Conservation (phyloP, 92 coral and sea anemone species). For the Porites cylindrica region DNA sequence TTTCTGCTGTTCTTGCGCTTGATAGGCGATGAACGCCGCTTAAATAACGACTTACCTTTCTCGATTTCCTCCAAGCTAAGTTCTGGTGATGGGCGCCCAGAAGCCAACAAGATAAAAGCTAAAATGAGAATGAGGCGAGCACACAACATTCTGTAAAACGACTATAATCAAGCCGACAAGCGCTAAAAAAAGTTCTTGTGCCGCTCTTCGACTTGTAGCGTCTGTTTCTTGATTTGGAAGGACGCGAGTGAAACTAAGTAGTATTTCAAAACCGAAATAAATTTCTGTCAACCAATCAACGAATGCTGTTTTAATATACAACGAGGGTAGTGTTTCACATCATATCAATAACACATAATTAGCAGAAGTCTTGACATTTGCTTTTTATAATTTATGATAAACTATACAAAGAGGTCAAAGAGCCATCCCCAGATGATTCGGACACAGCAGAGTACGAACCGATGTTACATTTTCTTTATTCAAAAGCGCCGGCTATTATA, state of each 20-base stretch:
- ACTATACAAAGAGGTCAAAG: background rate
- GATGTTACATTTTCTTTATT: too few species aligned
- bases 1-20: background rate
- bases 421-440: too few species aligned
- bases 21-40: too few species aligned
- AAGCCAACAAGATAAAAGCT: background rate
- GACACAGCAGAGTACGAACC: too few species aligned
- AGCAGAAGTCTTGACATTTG: background rate
- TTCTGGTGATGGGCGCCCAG: constrained; percentile 40
- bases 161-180: background rate
- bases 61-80: constrained; percentile 46
- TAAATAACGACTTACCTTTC: constrained; percentile 38
- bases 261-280: constrained; percentile 17
- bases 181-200: background rate
- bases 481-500: too few species aligned
- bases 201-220: background rate
- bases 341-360: background rate
- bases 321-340: background rate
- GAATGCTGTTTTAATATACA: background rate
- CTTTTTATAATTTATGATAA: background rate
- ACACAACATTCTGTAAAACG: constrained; percentile 15
- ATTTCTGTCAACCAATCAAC: constrained; percentile 32
- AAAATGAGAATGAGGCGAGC: constrained; percentile 9
- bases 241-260: constrained; percentile 1
- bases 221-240: background rate